phyloP scores from a whole-genome alignment of 37 sponge, comb jelly and placozoan species.

The Diacarnus erythraeanus region DNA sequence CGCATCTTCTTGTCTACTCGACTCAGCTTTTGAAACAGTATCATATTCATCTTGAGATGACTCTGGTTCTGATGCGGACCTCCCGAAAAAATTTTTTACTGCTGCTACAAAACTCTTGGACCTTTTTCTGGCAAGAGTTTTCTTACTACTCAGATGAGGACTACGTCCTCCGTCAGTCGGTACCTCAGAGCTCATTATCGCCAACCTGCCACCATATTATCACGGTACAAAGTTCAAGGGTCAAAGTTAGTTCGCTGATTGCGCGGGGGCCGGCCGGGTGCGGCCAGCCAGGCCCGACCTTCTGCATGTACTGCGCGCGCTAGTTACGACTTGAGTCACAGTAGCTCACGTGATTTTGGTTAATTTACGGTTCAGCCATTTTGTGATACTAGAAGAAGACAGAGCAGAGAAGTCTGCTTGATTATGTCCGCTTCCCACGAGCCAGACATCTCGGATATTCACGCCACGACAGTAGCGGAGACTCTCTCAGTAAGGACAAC shows the following conservation, averaged over 20 bases:
- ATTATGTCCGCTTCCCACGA: slow-evolving; percentile 60
- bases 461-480: slow-evolving; percentile 53
- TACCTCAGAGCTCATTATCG: too few species aligned
- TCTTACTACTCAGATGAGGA: too few species aligned
- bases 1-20: slow-evolving; percentile 32
- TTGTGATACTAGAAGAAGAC: slow-evolving; percentile 26
- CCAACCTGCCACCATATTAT: too few species aligned
- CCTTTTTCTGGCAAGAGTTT: neutral
- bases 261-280: too few species aligned
- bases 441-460: slow-evolving; percentile 54
- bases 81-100: neutral
- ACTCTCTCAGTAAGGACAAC: slow-evolving; percentile 43
- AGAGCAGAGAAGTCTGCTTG: slow-evolving; percentile 9
- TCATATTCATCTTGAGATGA: neutral
- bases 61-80: neutral
- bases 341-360: neutral
- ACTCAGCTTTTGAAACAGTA: neutral
- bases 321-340: neutral
- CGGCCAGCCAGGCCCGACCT: neutral
- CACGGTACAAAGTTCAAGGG: too few species aligned
- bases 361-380: slow-evolving; percentile 25
- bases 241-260: too few species aligned
- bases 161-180: too few species aligned
- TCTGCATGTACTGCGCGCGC: neutral
- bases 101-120: neutral